Conservation (phyloP, 2,888 invertebrate genomes). For the Netelia inedita region DNA sequence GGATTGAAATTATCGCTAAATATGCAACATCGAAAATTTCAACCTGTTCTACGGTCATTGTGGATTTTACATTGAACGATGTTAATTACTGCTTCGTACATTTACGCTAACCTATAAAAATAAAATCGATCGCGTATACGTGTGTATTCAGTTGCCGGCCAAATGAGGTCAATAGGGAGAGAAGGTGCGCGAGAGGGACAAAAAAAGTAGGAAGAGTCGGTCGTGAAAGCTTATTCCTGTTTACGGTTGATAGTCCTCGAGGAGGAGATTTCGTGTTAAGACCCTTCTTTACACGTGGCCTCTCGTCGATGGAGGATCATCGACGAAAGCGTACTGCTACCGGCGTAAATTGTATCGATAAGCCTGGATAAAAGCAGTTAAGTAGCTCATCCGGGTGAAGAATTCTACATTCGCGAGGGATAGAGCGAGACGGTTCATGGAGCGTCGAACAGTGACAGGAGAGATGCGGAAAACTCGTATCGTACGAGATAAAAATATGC, state of each 20-base stretch:
- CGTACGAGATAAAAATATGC: not conserved
- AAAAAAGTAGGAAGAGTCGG: conserved; percentile 8
- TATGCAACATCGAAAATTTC: too few relatives aligned
- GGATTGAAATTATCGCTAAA: too few relatives aligned
- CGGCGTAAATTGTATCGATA: conserved; percentile 67
- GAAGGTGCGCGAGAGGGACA: not conserved
- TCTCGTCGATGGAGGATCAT: conserved; percentile 28
- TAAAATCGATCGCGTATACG: too few relatives aligned
- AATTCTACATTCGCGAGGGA: conserved; percentile 45
- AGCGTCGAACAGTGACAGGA: not conserved
- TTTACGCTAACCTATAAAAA: not conserved
- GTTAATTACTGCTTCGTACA: not conserved
- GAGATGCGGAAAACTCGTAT: not conserved
- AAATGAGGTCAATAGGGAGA: conserved; percentile 16
- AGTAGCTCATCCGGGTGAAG: conserved; percentile 61
- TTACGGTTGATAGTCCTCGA: conserved; percentile 38
- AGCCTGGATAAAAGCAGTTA: conserved; percentile 60
- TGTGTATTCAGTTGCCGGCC: not conserved
- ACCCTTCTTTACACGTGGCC: conserved; percentile 58
- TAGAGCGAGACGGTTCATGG: not conserved
- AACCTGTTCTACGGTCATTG: not conserved
- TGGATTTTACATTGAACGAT: not conserved
- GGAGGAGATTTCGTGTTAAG: conserved; percentile 54
- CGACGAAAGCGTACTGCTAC: conserved; percentile 62
- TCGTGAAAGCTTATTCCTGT: conserved; percentile 52